Conservation (phyloP, 1,140 invertebrate genomes). For the Drosophila triauraria region DNA sequence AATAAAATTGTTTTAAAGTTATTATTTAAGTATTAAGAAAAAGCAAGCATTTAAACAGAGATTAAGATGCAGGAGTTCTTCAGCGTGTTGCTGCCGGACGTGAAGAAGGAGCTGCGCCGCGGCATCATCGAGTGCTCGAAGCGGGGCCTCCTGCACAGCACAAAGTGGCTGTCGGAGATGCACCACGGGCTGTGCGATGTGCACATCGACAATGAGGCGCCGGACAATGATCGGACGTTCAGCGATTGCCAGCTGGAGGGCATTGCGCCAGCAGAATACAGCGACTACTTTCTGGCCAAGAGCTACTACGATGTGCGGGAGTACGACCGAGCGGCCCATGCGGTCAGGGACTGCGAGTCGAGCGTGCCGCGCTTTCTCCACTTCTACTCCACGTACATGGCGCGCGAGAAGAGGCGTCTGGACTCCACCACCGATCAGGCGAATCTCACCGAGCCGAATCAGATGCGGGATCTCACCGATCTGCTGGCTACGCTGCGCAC, state of each 20-base stretch:
- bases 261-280: constrained; percentile 87
- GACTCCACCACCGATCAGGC: constrained; percentile 93
- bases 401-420: constrained; percentile 94
- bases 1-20: constrained; percentile 48
- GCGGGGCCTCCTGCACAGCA: constrained; percentile 82
- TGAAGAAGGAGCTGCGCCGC: constrained; percentile 73
- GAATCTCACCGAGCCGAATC: constrained; percentile 88
- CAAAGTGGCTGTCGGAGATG: constrained; percentile 94
- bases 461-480: constrained; percentile 87
- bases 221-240: constrained; percentile 76
- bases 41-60: background rate
- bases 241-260: constrained; percentile 71
- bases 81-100: constrained; percentile 69
- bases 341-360: constrained; percentile 89
- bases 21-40: background rate
- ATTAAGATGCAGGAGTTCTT: constrained; percentile 70
- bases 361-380: constrained; percentile 91
- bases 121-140: constrained; percentile 83
- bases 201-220: constrained; percentile 86
- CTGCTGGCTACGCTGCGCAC: constrained; percentile 87
- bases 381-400: constrained; percentile 94
- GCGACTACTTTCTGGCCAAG: constrained; percentile 92
- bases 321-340: constrained; percentile 95
- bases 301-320: constrained; percentile 97
- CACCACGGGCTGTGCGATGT: constrained; percentile 91